Evolutionary conservation across 2,113 vertebrate species (phyloP).

Genomic region (Python bivittatus): DNA sequence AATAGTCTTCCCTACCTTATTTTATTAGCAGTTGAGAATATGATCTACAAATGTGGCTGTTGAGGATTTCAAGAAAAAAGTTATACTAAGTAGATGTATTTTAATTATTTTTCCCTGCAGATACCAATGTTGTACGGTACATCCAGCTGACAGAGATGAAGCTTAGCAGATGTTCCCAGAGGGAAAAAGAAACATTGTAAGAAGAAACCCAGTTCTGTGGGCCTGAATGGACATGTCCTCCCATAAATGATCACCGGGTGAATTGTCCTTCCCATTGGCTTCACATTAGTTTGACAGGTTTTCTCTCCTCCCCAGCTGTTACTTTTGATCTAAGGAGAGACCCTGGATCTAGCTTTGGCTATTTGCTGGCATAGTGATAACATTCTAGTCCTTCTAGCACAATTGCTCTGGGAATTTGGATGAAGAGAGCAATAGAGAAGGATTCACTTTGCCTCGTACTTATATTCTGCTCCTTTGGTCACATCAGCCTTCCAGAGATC

Average conservation of each 20-base stretch:
- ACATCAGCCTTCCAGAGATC: slow-evolving; percentile 32
- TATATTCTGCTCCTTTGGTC: slow-evolving; percentile 20
- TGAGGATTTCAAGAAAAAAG: not conserved
- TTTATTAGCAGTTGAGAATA: not conserved
- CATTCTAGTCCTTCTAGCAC: slow-evolving; percentile 49
- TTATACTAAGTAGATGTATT: slow-evolving; percentile 18
- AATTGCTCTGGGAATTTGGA: slow-evolving; percentile 49
- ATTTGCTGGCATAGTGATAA: slow-evolving; percentile 37
- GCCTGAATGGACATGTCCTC: slow-evolving; percentile 45
- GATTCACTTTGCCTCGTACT: slow-evolving; percentile 44
- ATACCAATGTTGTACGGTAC: slow-evolving; percentile 97
- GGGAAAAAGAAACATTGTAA: slow-evolving; percentile 91
- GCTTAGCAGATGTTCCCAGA: slow-evolving; percentile 91
- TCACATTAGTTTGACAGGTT: slow-evolving; percentile 46
- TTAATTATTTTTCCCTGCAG: slow-evolving; percentile 74
- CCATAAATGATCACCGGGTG: slow-evolving; percentile 63
- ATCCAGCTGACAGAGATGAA: slow-evolving; percentile 99
- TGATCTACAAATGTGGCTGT: not conserved
- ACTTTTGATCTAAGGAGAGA: slow-evolving; percentile 59
- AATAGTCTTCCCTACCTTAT: not conserved
- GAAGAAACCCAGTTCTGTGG: slow-evolving; percentile 53
- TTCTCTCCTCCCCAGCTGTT: slow-evolving; percentile 37
- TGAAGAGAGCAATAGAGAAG: slow-evolving; percentile 41
- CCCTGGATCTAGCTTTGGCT: slow-evolving; percentile 46
- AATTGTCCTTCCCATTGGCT: slow-evolving; percentile 56